Base-by-base conservation (phyloP, 2,113 vertebrate species). In the Vidua chalybeata region DNA sequence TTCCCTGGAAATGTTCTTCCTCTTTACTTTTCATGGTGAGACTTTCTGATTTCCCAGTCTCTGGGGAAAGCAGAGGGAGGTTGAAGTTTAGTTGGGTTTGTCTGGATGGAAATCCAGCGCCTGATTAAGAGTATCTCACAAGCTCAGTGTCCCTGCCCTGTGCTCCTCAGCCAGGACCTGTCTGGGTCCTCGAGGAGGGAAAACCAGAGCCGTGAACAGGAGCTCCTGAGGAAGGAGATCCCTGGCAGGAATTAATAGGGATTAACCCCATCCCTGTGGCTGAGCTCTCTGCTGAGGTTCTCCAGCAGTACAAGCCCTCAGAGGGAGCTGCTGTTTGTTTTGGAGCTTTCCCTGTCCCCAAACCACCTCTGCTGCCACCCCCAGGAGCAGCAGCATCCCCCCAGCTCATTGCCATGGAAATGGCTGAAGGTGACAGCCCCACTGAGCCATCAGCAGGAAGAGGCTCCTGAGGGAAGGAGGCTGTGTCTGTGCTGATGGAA, bases 321-420 rank as follows among this genome's bases (percentile, higher is more conserved):
- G 30, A 15, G 13, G 33, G 63, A 64, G 68, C 16, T 92, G 52
- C 86, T 67, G 13, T 41, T 46, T 24, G 54, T 61, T 37, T 87
- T 80, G 74, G 89, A 86, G 80, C 62, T 84, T 74, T 68, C 61
- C 62, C 61, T 62, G 84, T 49, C 16, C 13, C 94, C 87, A 64
- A 31, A 52, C 11, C 30, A 37, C 69, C 74, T 67, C 74, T 84
- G 80, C 89, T 91, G 55, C 80, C 76, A 21, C 74, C 85, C 73
- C 30, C 35, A 56, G 83, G 92, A 92, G 16, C 15, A 27, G 10
- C 81, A 91, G 93, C 94, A 84, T 74, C 95, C 73, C 83, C 94
- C 75, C 24, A 54, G 90, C 94, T 90, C 92, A 94, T 94, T 96
- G 63, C 97, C 91, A 90, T 97, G 97, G 97, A 69, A 39, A 96